These are phyloP conservation scores for Eurois occulta DNA, from an alignment of 2,888 invertebrate species.

Conservation along the genomic window DNA sequence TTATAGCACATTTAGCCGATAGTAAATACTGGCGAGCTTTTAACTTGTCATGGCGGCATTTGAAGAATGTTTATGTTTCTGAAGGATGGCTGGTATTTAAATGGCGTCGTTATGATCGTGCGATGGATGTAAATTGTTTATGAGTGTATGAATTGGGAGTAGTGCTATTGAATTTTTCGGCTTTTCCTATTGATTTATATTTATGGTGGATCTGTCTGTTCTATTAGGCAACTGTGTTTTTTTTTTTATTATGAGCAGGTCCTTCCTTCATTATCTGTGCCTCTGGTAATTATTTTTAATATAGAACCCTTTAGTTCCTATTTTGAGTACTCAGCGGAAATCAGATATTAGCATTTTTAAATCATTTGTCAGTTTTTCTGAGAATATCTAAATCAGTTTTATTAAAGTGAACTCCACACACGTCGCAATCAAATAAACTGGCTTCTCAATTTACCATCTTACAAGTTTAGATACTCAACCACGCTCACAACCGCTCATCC, in stretches of 20 bases:
- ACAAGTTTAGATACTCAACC: background rate
- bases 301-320: background rate
- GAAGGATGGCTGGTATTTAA: conserved; percentile 51
- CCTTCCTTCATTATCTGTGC: background rate
- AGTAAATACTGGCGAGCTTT: conserved; percentile 55
- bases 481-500: background rate
- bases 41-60: conserved; percentile 50
- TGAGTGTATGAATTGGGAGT: conserved; percentile 9
- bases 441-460: background rate
- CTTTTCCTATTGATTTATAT: background rate
- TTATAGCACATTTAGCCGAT: conserved; percentile 57
- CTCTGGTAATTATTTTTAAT: background rate
- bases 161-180: background rate
- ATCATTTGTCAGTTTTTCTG: background rate
- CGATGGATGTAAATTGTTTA: conserved; percentile 48
- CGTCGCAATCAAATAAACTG: background rate
- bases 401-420: background rate
- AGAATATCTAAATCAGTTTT: background rate
- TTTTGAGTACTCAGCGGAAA: background rate
- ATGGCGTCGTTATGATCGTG: conserved; percentile 53
- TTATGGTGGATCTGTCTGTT: background rate
- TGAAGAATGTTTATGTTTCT: conserved; percentile 52
- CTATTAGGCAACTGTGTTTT: background rate
- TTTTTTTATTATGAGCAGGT: background rate
- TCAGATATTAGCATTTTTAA: background rate